A percentile compares a stretch with the other conserved stretches of the same genome.
phyloP scores from a whole-genome alignment of 1,140 invertebrate genomes.

The Eriocheir sinensis region DNA sequence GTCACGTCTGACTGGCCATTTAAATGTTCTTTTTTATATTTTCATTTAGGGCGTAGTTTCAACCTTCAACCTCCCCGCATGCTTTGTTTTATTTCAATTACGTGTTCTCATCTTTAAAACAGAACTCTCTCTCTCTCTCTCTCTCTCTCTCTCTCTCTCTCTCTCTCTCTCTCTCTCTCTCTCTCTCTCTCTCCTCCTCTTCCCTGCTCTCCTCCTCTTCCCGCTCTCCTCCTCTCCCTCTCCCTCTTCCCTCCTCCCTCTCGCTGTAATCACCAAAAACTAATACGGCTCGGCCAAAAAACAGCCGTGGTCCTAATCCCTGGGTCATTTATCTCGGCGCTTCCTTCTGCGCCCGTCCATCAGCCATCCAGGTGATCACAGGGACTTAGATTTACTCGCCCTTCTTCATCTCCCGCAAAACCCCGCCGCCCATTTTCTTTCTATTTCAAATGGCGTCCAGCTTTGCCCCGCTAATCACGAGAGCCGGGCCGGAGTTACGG shows the following conservation, averaged over 20 bases:
- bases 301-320: not conserved
- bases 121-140: no score
- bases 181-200: not conserved
- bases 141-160: no score
- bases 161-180: not conserved
- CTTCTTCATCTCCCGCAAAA: not conserved
- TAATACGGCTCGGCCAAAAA: not conserved
- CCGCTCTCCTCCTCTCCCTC: not conserved
- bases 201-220: not conserved
- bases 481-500: not conserved
- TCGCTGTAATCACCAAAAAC: not conserved
- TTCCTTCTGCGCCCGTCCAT: not conserved
- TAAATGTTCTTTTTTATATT: no score
- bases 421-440: not conserved
- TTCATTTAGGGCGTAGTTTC: no score
- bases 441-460: not conserved
- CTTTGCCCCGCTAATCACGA: not conserved
- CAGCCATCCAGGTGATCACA: not conserved
- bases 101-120: no score
- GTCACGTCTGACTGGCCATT: no score
- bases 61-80: no score
- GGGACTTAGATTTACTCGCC: not conserved
- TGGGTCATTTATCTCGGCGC: not conserved
- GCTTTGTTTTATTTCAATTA: no score
- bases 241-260: not conserved